Percentiles rank a stretch among this genome's conserved stretches.
phyloP scores from a whole-genome alignment of 2,888 invertebrate species.

The Orgyia antiqua region DNA sequence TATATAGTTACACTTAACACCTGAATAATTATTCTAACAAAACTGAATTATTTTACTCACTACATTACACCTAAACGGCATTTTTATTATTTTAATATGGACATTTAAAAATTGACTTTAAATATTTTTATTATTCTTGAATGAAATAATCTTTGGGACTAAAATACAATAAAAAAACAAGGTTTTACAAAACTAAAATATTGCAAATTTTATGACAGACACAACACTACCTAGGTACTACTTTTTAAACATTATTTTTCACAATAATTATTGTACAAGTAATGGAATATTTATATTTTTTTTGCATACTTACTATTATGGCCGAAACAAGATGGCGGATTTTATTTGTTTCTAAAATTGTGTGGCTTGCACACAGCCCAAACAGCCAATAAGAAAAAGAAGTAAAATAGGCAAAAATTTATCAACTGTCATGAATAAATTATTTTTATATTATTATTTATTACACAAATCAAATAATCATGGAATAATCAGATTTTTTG shows the following conservation, averaged over 20 bases:
- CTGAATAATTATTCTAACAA: constrained; percentile 29
- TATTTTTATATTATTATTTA: neutral
- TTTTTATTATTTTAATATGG: constrained; percentile 19
- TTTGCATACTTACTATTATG: constrained; percentile 11
- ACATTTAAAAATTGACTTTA: constrained; percentile 28
- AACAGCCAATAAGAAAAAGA: neutral
- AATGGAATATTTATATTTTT: constrained; percentile 6
- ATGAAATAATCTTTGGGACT: constrained; percentile 50
- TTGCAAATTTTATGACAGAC: neutral
- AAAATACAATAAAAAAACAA: constrained; percentile 30
- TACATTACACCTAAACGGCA: constrained; percentile 23
- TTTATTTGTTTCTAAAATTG: constrained; percentile 2
- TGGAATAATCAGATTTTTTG: constrained; percentile 17
- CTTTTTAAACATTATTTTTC: constrained; percentile 12
- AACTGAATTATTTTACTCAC: constrained; percentile 31
- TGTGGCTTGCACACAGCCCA: neutral
- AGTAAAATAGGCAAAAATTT: too few relatives aligned
- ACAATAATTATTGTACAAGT: constrained; percentile 14
- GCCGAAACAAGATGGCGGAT: constrained; percentile 17
- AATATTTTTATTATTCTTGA: constrained; percentile 16
- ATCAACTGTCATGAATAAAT: neutral
- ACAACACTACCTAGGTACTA: neutral
- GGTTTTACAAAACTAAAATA: constrained; percentile 17
- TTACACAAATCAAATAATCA: constrained; percentile 5
- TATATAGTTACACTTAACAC: constrained; percentile 41